A percentile compares a stretch with the other conserved stretches of the same genome.
Conservation (phyloP, 2,797 vertebrate genomes). For the Margarornis squamiger region DNA sequence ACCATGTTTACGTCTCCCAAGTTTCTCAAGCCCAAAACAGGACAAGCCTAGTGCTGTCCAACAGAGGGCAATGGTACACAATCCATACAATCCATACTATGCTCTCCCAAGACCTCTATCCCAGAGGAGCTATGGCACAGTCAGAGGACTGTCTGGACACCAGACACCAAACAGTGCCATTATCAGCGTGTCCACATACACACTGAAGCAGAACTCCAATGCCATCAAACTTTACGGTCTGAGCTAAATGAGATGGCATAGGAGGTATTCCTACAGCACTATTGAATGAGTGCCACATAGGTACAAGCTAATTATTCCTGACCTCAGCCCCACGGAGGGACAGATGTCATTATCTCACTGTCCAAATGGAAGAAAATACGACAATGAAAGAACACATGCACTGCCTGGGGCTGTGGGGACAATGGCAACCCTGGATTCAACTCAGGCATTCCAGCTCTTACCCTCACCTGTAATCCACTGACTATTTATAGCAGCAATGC, state of each 20-base stretch:
- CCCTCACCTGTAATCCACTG: slow-evolving; percentile 17
- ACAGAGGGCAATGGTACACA: slow-evolving; percentile 53
- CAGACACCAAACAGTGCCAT: neutral
- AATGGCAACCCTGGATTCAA: neutral
- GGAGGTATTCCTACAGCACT: neutral
- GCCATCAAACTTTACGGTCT: neutral
- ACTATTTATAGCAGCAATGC: neutral
- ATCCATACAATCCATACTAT: neutral
- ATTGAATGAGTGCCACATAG: neutral
- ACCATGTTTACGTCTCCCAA: neutral
- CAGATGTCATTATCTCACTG: neutral
- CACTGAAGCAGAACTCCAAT: neutral
- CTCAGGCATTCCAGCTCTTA: neutral
- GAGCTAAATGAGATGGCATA: neutral
- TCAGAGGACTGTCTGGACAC: neutral
- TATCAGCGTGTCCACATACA: neutral
- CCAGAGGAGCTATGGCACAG: neutral
- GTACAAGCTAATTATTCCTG: neutral
- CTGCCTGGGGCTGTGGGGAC: neutral
- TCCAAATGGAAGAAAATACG: neutral
- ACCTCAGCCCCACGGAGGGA: neutral
- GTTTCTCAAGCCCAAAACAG: neutral
- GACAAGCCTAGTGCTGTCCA: neutral
- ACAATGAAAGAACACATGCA: neutral
- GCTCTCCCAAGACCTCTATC: neutral